phyloP scores from a whole-genome alignment of 92 coral and sea anemone genomes.

The Montipora capitata region DNA sequence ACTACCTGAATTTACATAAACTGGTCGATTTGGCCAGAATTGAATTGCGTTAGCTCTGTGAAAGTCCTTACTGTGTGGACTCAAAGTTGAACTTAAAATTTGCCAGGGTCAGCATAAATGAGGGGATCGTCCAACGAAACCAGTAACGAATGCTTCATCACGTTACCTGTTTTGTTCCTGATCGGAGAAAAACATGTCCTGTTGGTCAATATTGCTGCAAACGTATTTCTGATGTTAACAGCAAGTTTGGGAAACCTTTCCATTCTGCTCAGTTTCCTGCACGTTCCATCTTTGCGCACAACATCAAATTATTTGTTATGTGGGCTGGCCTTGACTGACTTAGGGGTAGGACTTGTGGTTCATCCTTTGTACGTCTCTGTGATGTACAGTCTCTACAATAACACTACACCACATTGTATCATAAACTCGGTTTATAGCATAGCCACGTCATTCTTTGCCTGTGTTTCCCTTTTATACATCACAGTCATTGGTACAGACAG shows the following conservation, averaged over 20 bases:
- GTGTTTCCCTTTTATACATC: constrained; percentile 26
- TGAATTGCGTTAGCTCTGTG: no score
- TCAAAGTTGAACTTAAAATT: no score
- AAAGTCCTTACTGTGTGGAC: no score
- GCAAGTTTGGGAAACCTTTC: not conserved
- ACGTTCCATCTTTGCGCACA: not conserved
- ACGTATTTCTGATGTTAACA: no score
- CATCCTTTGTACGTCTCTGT: constrained; percentile 32
- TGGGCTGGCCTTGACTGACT: constrained; percentile 31
- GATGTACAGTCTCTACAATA: constrained; percentile 1
- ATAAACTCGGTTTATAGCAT: constrained; percentile 10
- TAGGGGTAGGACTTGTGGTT: not conserved
- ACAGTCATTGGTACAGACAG: constrained; percentile 15
- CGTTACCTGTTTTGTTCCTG: no score
- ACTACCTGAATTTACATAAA: no score
- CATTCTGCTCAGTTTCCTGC: constrained; percentile 17
- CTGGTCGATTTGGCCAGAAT: no score
- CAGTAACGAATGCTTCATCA: no score
- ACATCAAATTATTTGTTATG: constrained; percentile 8
- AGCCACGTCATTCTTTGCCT: not conserved
- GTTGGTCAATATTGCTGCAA: not conserved
- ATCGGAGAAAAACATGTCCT: no score
- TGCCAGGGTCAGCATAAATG: no score
- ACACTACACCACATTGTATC: not conserved
- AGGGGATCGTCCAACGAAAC: no score